phyloP scores from a whole-genome alignment of 2,797 vertebrate species.

The Labroides dimidiatus region DNA sequence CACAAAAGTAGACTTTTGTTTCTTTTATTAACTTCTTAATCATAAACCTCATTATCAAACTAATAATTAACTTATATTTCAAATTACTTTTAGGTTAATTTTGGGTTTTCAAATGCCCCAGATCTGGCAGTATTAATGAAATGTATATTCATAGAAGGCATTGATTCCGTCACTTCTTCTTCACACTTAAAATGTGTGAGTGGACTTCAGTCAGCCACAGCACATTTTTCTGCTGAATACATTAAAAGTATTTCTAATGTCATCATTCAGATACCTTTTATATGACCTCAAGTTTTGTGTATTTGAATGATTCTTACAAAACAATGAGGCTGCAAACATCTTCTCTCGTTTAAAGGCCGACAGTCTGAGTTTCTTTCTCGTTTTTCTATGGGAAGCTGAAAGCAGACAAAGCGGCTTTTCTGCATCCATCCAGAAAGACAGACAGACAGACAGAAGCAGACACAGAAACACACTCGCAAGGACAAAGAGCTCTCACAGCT shows the following conservation, averaged over 20 bases:
- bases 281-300: not conserved
- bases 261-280: not conserved
- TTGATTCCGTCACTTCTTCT: conserved; percentile 50
- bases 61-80: conserved; percentile 83
- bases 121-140: conserved; percentile 79
- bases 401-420: conserved; percentile 25
- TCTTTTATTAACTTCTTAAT: conserved; percentile 85
- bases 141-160: conserved; percentile 76
- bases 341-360: conserved; percentile 20
- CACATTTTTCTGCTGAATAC: not conserved
- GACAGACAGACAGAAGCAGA: conserved; percentile 19
- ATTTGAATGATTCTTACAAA: not conserved
- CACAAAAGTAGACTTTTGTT: conserved; percentile 68
- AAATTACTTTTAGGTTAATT: conserved; percentile 81
- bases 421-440: conserved; percentile 12
- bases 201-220: conserved; percentile 20
- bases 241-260: not conserved
- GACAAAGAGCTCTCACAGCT: conserved; percentile 49
- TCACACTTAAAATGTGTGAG: conserved; percentile 36
- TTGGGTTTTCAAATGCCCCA: conserved; percentile 78
- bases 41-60: conserved; percentile 83
- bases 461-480: conserved; percentile 27
- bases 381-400: conserved; percentile 33
- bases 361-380: conserved; percentile 24
- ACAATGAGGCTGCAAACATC: not conserved